Conservation (phyloP, 2,113 vertebrate genomes). For the Microtus ochrogaster region DNA sequence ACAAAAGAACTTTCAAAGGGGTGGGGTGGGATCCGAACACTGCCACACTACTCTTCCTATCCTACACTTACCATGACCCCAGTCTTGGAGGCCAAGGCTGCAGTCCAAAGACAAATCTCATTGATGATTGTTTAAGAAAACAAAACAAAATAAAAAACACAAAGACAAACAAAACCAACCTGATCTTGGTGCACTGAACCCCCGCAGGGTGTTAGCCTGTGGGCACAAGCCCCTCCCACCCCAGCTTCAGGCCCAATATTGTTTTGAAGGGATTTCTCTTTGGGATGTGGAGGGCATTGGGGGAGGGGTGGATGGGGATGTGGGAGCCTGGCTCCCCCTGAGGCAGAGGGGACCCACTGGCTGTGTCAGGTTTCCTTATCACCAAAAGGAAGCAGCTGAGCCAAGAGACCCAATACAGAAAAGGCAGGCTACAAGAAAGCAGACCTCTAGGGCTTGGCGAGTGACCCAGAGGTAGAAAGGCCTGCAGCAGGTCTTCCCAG, state of each 20-base stretch:
- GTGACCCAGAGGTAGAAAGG: not conserved
- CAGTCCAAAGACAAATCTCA: conserved; percentile 65
- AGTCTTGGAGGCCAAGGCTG: conserved; percentile 14
- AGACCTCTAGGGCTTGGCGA: not conserved
- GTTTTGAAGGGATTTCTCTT: not conserved
- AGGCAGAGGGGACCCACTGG: not conserved
- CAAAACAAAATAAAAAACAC: not conserved
- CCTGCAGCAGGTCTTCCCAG: not conserved
- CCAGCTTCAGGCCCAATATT: conserved; percentile 10
- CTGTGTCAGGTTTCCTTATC: not conserved
- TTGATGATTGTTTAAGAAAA: conserved; percentile 63
- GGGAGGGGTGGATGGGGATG: not conserved
- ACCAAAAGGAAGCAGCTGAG: not conserved
- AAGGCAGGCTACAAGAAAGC: not conserved
- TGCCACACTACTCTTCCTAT: conserved; percentile 29
- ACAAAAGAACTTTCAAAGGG: conserved; percentile 53
- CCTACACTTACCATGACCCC: not conserved
- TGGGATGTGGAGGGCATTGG: not conserved
- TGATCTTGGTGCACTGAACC: not conserved
- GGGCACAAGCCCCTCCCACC: not conserved
- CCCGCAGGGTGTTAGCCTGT: not conserved
- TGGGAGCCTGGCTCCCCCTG: not conserved
- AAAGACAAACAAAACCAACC: conserved; percentile 27
- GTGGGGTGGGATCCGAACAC: not conserved
- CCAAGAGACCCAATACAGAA: not conserved